Evolutionary conservation across 2,888 invertebrate genomes (phyloP).

Genomic region (Lasioglossum morio): DNA sequence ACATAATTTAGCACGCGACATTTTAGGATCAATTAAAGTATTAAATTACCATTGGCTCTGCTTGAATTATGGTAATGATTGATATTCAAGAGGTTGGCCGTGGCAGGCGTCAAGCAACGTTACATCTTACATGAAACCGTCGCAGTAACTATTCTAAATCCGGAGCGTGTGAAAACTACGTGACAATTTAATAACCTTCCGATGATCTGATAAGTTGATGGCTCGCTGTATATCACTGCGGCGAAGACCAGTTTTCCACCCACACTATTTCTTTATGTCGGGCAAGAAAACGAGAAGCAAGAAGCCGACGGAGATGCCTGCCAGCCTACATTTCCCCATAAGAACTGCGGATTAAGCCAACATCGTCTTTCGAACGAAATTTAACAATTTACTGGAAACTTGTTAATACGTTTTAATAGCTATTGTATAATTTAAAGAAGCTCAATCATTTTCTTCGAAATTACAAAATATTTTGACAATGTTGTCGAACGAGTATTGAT

Average conservation of each 20-base stretch:
- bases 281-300: slow-evolving; percentile 51
- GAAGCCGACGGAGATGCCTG: slow-evolving; percentile 35
- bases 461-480: not conserved
- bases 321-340: slow-evolving; percentile 7
- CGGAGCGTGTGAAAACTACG: slow-evolving; percentile 56
- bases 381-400: not conserved
- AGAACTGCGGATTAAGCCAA: not conserved
- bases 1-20: not conserved
- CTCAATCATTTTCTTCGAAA: not conserved
- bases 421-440: too few species aligned
- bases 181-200: slow-evolving; percentile 77
- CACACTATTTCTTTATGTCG: slow-evolving; percentile 63
- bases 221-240: slow-evolving; percentile 64
- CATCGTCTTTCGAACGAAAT: not conserved
- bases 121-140: slow-evolving; percentile 31
- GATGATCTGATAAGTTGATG: slow-evolving; percentile 68
- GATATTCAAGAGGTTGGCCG: slow-evolving; percentile 2
- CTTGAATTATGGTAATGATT: slow-evolving; percentile 44
- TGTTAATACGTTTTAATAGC: not conserved
- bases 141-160: slow-evolving; percentile 36
- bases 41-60: slow-evolving; percentile 31
- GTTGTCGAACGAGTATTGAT: not conserved
- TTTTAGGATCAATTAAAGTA: slow-evolving; percentile 33
- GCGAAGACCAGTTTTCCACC: slow-evolving; percentile 65
- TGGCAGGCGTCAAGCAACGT: not conserved